Base-by-base conservation (phyloP, 2,888 invertebrate species). In the Lasioglossum figueresi region DNA sequence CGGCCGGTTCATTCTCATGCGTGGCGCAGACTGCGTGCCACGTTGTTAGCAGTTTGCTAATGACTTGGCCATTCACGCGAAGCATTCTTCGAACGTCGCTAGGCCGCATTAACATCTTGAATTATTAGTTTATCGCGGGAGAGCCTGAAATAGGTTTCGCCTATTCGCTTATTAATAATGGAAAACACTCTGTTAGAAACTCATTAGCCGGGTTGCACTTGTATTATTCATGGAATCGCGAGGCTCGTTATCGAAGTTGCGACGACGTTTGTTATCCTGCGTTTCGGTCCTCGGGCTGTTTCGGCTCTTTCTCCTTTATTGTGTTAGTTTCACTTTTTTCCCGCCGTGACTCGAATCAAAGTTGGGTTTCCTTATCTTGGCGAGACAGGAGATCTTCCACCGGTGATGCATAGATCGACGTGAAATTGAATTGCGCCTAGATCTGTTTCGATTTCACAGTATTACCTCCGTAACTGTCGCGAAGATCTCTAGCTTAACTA, bases 211-310 rank as follows among this genome's bases (percentile, higher is more conserved):
- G 31, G 23, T 66, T n/a, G 40, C 43, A 68, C 37, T 27, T 86
- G 70, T 78, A 76, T 86, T 84, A 86, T 86, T 81, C 84, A 84
- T 84, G 80, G 80, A 87, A 87, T 85, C 79, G 66, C n/a, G 66
- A 63, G n/a, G 52, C 37, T 70, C 74, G 45, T 85, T 79, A 78
- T 52, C 63, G 31, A 66, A 80, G 74, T 83, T 72, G 52, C 72
- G 76, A 66, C 68, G 66, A 71, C 68, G 71, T 80, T 80, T 74
- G 71, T 82, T 80, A 88, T 85, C n/a, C 45, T n/a, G 52, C 75
- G 16, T 40, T 59, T 66, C 27, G 52, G 66, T 27, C 27, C 34
- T n/a, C 12, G n/a, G 12, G 31, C 66, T 79, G 66, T 45, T 76
- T 75, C 73, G n/a, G 34, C 10, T 16, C 31, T 31, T 66, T 31